phyloP scores from a whole-genome alignment of 2,888 invertebrate species.

The Acleris emargana region DNA sequence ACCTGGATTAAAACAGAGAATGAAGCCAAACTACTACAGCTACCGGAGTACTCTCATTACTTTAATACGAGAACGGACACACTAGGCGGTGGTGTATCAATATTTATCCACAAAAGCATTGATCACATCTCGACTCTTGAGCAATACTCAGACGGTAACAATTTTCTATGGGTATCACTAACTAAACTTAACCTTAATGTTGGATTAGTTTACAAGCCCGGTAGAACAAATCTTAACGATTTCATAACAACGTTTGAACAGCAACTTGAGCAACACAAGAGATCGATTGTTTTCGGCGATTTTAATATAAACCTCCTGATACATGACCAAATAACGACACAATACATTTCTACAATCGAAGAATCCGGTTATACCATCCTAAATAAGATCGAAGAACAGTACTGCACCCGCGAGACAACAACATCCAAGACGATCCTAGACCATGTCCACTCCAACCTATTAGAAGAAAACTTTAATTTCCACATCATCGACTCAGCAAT shows the following conservation, averaged over 20 bases:
- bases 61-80: not conserved
- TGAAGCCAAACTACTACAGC: slow-evolving; percentile 6
- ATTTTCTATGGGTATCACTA: slow-evolving; percentile 1
- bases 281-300: slow-evolving; percentile 23
- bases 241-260: slow-evolving; percentile 14
- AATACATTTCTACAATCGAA: slow-evolving; percentile 7
- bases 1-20: slow-evolving; percentile 5
- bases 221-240: slow-evolving; percentile 1
- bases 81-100: not conserved
- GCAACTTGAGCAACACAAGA: slow-evolving; percentile 14
- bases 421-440: too few relatives aligned
- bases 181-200: not conserved
- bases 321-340: not conserved
- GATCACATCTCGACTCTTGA: not conserved
- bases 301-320: slow-evolving; percentile 26
- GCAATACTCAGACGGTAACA: not conserved
- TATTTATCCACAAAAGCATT: too few relatives aligned
- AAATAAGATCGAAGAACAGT: not conserved
- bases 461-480: too few relatives aligned
- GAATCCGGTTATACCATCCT: slow-evolving; percentile 25
- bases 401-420: too few relatives aligned
- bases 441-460: too few relatives aligned
- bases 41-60: slow-evolving; percentile 5
- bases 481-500: slow-evolving; percentile 2
- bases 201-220: slow-evolving; percentile 7